Percentiles rank a stretch among this genome's conserved stretches.
Conservation (phyloP, 2,797 vertebrate genomes). For the Scolopax rusticola region DNA sequence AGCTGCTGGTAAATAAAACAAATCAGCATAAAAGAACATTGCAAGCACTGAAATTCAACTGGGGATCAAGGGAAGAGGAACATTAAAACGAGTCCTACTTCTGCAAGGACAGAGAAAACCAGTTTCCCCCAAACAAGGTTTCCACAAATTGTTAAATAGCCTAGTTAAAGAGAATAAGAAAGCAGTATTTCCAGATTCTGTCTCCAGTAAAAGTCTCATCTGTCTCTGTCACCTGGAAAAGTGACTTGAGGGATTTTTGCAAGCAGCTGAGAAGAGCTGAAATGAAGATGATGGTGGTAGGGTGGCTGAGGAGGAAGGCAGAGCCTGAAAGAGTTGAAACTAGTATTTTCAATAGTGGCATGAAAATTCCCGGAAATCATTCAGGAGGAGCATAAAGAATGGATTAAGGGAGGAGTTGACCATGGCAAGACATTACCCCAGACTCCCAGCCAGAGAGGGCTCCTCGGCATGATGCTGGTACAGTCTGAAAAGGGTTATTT, state of each 20-base stretch:
- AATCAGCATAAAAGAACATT: not conserved
- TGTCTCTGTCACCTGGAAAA: not conserved
- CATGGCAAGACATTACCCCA: not conserved
- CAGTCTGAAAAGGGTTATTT: not conserved
- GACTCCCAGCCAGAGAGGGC: rapidly evolving
- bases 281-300: not conserved
- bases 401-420: not conserved
- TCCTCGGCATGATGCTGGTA: not conserved
- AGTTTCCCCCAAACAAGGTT: not conserved
- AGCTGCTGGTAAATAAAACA: not conserved
- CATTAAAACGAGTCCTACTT: not conserved
- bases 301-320: not conserved
- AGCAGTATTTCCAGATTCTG: not conserved
- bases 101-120: not conserved
- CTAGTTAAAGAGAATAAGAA: not conserved
- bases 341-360: not conserved
- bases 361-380: not conserved
- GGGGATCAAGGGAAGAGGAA: not conserved
- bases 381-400: not conserved
- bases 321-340: not conserved
- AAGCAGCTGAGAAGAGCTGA: not conserved
- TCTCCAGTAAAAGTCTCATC: not conserved
- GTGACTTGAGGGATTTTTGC: not conserved
- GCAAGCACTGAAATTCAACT: not conserved
- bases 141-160: not conserved